Evolutionary conservation across 2,797 vertebrate species (phyloP), one percentile per base, ranked within the genome.

Genomic region (Nannoperca australis): DNA sequence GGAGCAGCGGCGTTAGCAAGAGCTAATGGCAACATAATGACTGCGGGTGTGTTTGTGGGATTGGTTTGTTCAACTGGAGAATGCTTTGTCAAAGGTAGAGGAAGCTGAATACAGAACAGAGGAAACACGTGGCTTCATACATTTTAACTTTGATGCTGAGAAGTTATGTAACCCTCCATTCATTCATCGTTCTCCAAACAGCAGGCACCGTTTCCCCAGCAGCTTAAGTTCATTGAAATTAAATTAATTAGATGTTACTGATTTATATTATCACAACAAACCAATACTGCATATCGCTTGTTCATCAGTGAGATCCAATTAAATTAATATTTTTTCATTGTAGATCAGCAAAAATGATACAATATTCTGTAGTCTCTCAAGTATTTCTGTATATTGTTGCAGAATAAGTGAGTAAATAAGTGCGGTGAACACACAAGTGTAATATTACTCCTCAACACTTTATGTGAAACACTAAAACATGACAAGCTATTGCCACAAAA

Each of bases 21-120:
- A 78, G 87, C 81, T 92, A 92, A 93, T 92, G 89, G 75, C 75
- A 87, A 73, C 79, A 67, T 92, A 90, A 94, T 91, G 88, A 82
- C 34, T 7, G 70, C 27, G 72, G 70, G 79, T 83, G 60, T 86
- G 88, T 81, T 86, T 83, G 71, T 61, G 50, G 68, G 53, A 58
- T 53, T 30, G 75, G 59, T 58, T 58, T 38, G 51, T n/a, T 71
- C 34, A 4, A 4, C 47, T 22, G 42, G 53, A 73, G 67, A 42
- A 36, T 27, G 53, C 38, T 47, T 64, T 72, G 40, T 78, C 22
- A 75, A 47, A 76, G 59, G 22, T 61, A 51, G 32, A 53, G 53
- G 4, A 53, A 34, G 56, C 49, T 42, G 42, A 45, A 55, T 8
- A 30, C 24, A 40, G 65, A 58, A 54, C n/a, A 66, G 69, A 79